Conservation (phyloP, 2,113 vertebrate genomes). For the Axis porcinus region DNA sequence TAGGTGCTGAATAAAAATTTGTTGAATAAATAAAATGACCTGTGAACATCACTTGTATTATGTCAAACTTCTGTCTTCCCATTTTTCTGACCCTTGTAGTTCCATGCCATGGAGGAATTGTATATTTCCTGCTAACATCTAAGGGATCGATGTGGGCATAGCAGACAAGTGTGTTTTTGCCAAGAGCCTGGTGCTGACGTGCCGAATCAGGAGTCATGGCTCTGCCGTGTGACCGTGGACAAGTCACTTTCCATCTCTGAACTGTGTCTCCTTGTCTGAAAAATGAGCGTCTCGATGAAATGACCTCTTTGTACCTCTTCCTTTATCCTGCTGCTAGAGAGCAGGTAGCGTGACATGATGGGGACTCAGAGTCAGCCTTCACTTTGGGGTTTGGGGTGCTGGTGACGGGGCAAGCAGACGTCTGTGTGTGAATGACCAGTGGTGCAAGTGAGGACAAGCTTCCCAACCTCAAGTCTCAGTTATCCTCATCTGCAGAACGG, state of each 20-base stretch:
- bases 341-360: fast-evolving
- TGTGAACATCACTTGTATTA: neutral
- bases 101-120: neutral
- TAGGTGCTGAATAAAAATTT: neutral
- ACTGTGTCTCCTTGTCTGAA: neutral
- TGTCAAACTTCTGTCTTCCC: neutral
- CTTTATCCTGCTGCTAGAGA: neutral
- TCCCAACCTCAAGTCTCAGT: neutral
- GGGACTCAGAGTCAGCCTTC: neutral
- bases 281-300: neutral
- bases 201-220: neutral
- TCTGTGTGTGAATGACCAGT: neutral
- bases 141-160: fast-evolving
- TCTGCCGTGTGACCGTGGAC: neutral
- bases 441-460: neutral
- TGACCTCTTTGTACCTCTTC: neutral
- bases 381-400: too few species aligned
- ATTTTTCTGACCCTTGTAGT: neutral
- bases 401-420: too few species aligned
- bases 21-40: neutral
- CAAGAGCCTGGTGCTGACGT: too few species aligned
- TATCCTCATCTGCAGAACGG: neutral
- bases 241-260: neutral
- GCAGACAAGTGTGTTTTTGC: neutral
- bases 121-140: neutral